These are phyloP conservation scores for Steinernema feltiae DNA, from an alignment of 1,140 invertebrate genomes.

Conservation along the genomic window DNA sequence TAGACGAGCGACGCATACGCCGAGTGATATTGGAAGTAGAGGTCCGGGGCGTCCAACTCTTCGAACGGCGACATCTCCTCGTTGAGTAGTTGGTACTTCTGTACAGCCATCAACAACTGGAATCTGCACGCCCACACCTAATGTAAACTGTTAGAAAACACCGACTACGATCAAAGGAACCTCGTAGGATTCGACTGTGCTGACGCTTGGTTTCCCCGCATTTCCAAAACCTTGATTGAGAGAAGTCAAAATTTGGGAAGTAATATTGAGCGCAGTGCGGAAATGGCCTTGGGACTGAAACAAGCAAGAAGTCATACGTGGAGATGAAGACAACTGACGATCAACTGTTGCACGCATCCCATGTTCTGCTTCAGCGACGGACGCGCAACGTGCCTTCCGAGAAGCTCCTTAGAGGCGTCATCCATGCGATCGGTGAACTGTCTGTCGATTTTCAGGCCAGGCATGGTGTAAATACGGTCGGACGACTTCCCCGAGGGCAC, in stretches of 20 bases:
- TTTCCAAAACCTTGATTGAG: conserved; percentile 36
- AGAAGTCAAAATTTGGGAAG: conserved; percentile 24
- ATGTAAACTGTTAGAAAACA: conserved; percentile 18
- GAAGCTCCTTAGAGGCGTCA: conserved; percentile 19
- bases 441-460: conserved; percentile 27
- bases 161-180: too few species aligned
- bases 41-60: conserved; percentile 48
- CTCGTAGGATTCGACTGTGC: conserved; percentile 12
- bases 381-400: conserved; percentile 16
- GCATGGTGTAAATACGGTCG: conserved; percentile 31
- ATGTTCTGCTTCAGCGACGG: neutral
- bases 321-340: conserved; percentile 19
- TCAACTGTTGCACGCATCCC: neutral
- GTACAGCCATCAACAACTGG: conserved; percentile 43
- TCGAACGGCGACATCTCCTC: conserved; percentile 46
- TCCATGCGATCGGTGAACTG: neutral
- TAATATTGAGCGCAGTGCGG: conserved; percentile 29
- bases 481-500: neutral
- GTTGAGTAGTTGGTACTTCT: conserved; percentile 39
- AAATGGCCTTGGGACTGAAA: conserved; percentile 24
- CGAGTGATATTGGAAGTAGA: conserved; percentile 44
- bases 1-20: conserved; percentile 10
- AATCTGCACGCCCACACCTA: conserved; percentile 48
- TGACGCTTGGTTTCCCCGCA: conserved; percentile 12
- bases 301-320: neutral